Evolutionary conservation across 92 coral and sea anemone species (phyloP).

Genomic region (Montipora capitata): DNA sequence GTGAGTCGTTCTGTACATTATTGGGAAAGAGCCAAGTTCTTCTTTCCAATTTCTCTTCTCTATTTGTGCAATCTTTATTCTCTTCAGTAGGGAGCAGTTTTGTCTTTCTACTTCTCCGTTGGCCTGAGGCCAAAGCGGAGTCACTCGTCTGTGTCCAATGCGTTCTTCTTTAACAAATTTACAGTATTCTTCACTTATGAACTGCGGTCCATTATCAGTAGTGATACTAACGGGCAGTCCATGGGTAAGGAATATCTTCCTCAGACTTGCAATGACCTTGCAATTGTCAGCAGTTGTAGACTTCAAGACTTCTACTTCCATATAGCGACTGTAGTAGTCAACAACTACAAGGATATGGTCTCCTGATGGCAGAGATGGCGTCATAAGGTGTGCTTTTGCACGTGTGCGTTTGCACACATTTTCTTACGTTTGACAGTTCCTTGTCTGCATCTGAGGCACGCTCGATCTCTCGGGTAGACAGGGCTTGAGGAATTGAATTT

Average conservation of each 20-base stretch:
- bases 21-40: slow-evolving; percentile 28
- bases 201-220: slow-evolving; percentile 46
- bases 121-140: slow-evolving; percentile 48
- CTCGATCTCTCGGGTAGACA: slow-evolving; percentile 76
- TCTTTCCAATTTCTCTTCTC: slow-evolving; percentile 52
- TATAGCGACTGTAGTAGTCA: slow-evolving; percentile 79
- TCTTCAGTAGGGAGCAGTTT: no score
- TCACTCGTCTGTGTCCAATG: neutral
- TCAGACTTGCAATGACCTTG: slow-evolving; percentile 48
- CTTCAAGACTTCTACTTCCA: slow-evolving; percentile 64
- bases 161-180: no score
- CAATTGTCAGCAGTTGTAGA: slow-evolving; percentile 61
- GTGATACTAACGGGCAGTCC: slow-evolving; percentile 27
- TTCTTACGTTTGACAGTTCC: slow-evolving; percentile 57
- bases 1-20: slow-evolving; percentile 38
- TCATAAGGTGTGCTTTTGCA: slow-evolving; percentile 19
- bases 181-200: slow-evolving; percentile 13
- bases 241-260: slow-evolving; percentile 40
- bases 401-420: slow-evolving; percentile 56
- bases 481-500: slow-evolving; percentile 69
- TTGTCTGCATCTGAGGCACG: slow-evolving; percentile 60
- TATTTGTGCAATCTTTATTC: no score
- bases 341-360: slow-evolving; percentile 65
- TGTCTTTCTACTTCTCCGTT: no score
- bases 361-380: slow-evolving; percentile 67